These are phyloP conservation scores for Ataeniobius toweri DNA, from an alignment of 2,797 vertebrate genomes.

Conservation along the genomic window DNA sequence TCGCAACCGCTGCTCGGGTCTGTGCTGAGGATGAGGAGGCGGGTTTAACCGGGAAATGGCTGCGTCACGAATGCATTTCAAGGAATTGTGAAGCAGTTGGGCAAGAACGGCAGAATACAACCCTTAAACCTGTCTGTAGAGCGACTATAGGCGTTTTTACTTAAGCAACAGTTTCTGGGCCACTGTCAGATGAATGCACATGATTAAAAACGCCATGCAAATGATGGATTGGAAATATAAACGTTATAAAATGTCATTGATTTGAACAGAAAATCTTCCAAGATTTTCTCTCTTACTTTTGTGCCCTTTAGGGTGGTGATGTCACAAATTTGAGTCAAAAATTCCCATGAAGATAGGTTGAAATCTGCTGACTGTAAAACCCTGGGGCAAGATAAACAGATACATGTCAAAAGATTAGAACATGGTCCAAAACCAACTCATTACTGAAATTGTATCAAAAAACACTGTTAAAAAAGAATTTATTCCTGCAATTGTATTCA, in stretches of 20 bases:
- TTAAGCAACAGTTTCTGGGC: not conserved
- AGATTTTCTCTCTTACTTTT: too few species aligned
- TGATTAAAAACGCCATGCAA: not conserved
- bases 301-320: not conserved
- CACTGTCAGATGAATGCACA: not conserved
- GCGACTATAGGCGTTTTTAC: not conserved
- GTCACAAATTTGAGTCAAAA: not conserved
- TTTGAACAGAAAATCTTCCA: not conserved
- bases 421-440: not conserved
- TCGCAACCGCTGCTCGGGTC: not conserved
- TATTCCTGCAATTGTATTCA: not conserved
- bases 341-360: not conserved
- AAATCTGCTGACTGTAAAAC: too few species aligned
- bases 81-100: slow-evolving; percentile 38
- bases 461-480: not conserved
- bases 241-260: not conserved
- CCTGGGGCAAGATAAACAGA: not conserved
- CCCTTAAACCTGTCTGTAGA: not conserved
- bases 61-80: slow-evolving; percentile 51
- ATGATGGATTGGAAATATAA: not conserved
- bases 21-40: slow-evolving; percentile 18
- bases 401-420: not conserved
- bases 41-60: slow-evolving; percentile 60
- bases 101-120: slow-evolving; percentile 6
- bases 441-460: too few species aligned